Conservation (phyloP, 2,888 invertebrate genomes). For the Synergus itoensis region DNA sequence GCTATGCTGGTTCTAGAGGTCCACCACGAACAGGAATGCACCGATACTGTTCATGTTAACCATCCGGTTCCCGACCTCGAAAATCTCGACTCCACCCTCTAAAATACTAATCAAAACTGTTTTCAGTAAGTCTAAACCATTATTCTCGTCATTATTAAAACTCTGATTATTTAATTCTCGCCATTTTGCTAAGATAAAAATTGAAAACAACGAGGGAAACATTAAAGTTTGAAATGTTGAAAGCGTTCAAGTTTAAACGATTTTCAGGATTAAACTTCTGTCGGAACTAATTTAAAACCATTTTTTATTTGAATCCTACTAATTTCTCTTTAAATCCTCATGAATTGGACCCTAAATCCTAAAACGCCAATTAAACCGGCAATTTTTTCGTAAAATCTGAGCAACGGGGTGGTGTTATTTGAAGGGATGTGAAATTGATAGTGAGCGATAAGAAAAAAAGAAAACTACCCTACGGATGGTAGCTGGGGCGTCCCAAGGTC, state of each 20-base stretch:
- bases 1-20: slow-evolving; percentile 38
- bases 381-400: neutral
- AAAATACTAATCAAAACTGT: slow-evolving; percentile 2
- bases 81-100: slow-evolving; percentile 31
- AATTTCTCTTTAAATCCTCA: too few relatives aligned
- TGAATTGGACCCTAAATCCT: neutral
- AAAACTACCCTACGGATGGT: neutral
- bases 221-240: too few relatives aligned
- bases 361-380: neutral
- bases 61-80: neutral
- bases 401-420: neutral
- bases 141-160: too few relatives aligned
- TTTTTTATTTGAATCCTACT: too few relatives aligned
- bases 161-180: too few relatives aligned
- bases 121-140: neutral
- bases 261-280: too few relatives aligned
- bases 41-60: slow-evolving; percentile 33
- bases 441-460: slow-evolving; percentile 10
- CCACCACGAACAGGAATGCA: slow-evolving; percentile 36
- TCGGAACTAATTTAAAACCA: too few relatives aligned
- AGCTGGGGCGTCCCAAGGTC: neutral
- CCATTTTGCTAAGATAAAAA: too few relatives aligned
- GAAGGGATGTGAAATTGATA: slow-evolving; percentile 6
- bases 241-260: too few relatives aligned
- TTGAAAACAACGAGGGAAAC: too few relatives aligned